These are phyloP conservation scores for Platysteira castanea DNA, from an alignment of 2,113 vertebrate species.

Conservation along the genomic window DNA sequence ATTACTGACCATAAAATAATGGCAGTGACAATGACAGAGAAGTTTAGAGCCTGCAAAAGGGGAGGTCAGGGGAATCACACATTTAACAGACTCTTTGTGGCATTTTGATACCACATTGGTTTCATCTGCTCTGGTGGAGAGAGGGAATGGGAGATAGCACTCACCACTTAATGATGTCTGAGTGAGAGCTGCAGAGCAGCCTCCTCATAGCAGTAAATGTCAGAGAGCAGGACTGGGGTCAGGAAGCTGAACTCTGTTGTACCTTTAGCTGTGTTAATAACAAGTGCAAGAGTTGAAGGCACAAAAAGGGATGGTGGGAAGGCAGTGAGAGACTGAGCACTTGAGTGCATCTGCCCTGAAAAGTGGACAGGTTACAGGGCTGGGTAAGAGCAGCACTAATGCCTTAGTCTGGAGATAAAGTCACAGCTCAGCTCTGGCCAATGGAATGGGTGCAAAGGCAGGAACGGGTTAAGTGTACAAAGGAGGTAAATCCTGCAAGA, in stretches of 20 bases:
- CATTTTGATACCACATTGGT: constrained; percentile 25
- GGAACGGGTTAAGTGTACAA: background rate
- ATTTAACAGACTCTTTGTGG: background rate
- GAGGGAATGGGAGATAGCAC: background rate
- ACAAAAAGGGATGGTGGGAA: background rate
- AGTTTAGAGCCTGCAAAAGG: background rate
- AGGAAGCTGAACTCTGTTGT: background rate
- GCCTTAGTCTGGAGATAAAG: background rate
- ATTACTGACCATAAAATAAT: background rate
- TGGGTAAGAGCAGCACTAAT: background rate
- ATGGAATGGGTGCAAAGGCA: background rate
- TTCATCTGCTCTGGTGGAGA: background rate
- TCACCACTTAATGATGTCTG: background rate
- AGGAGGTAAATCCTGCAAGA: background rate
- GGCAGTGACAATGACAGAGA: background rate
- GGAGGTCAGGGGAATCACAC: background rate
- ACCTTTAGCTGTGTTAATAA: background rate
- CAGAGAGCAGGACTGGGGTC: constrained; percentile 30
- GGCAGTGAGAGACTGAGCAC: background rate
- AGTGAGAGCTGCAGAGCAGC: background rate
- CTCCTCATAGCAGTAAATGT: background rate
- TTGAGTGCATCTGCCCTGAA: background rate
- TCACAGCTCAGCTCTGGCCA: background rate
- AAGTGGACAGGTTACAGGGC: background rate
- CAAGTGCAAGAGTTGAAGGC: background rate